Evolutionary conservation across 2,797 vertebrate genomes (phyloP), one percentile per base, ranked within the genome.

Genomic region (Clarias laeviceps): DNA sequence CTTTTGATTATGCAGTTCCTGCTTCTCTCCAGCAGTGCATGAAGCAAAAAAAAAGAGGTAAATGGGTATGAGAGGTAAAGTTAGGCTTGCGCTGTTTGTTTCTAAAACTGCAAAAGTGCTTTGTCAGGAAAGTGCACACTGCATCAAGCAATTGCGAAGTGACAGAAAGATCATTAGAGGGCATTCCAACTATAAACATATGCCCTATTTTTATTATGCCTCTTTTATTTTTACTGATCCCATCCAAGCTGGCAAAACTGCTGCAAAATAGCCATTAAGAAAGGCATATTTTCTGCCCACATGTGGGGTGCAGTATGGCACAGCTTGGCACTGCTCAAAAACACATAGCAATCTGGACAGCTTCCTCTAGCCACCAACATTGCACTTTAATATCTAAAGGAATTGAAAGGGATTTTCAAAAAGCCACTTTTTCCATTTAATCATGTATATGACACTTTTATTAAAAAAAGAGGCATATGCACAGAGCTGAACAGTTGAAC

Each of bases 1-100:
- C 24, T 65, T 70, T 82, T 88, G 85, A 89, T 89, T 82, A 88
- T 82, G 80, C n/a, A 8, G 82, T 84, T 84, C 85, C 62, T 66
- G 62, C 79, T 84, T 87, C 85, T 88, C 82, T 85, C 78, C 69
- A 2, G 1, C 50, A 79, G 79, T 61, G 24, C 45, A 59, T 85
- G 84, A 82, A 73, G 78, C 15, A 50, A 79, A 82, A 69, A 78
- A 73, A 18, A 70, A 73, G 61, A 7, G 2, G 34, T n/a, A 5
- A 50, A 76, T 62, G 18, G 9, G n/a, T 22, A 12, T 4, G 14
- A 84, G n/a, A 64, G 69, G 77, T 73, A 80, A 84, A 76, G 73
- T 85, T 66, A 80, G 34, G 76, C 83, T 84, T 45, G 70, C 57
- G 61, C 64, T 76, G 62, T 69, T 87, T 76, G 29, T 76, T 62